Evolutionary conservation across 2,797 vertebrate genomes (phyloP).

Genomic region (Enteromius treurensis): DNA sequence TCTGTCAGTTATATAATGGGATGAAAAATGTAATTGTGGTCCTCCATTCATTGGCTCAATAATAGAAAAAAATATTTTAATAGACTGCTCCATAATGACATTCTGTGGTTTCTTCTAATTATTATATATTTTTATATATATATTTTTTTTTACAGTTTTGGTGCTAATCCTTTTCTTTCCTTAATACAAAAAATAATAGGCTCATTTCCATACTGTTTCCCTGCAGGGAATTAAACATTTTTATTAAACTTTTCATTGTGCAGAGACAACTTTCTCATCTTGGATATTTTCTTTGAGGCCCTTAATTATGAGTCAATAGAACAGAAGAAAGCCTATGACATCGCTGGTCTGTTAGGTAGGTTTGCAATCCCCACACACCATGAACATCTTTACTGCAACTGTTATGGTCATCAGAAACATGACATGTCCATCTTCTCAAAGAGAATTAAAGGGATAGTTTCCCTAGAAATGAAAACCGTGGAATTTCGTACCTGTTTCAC

Average conservation of each 20-base stretch:
- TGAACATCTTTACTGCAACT: not conserved
- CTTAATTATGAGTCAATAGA: slow-evolving; percentile 95
- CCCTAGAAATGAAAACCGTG: not conserved
- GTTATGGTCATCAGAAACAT: not conserved
- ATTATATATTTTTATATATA: not conserved
- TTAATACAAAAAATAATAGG: slow-evolving; percentile 37
- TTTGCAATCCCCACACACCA: not conserved
- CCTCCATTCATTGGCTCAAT: slow-evolving; percentile 46
- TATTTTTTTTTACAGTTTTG: slow-evolving; percentile 18
- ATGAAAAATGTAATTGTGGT: slow-evolving; percentile 58
- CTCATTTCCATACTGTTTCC: slow-evolving; percentile 19
- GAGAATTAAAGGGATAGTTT: not conserved
- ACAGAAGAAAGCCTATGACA: slow-evolving; percentile 95
- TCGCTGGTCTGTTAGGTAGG: slow-evolving; percentile 93
- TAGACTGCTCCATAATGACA: slow-evolving; percentile 50
- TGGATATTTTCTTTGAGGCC: slow-evolving; percentile 98
- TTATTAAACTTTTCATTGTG: slow-evolving; percentile 24
- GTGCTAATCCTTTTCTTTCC: slow-evolving; percentile 39
- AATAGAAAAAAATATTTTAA: slow-evolving; percentile 46
- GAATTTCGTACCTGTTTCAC: not conserved
- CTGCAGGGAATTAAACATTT: slow-evolving; percentile 37
- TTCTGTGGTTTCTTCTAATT: slow-evolving; percentile 54
- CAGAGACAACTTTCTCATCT: slow-evolving; percentile 97
- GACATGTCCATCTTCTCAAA: not conserved
- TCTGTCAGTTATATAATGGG: slow-evolving; percentile 51